Percentiles rank a stretch among this genome's conserved stretches.
phyloP scores from a whole-genome alignment of 2,113 vertebrate genomes.

The Dipodomys spectabilis region DNA sequence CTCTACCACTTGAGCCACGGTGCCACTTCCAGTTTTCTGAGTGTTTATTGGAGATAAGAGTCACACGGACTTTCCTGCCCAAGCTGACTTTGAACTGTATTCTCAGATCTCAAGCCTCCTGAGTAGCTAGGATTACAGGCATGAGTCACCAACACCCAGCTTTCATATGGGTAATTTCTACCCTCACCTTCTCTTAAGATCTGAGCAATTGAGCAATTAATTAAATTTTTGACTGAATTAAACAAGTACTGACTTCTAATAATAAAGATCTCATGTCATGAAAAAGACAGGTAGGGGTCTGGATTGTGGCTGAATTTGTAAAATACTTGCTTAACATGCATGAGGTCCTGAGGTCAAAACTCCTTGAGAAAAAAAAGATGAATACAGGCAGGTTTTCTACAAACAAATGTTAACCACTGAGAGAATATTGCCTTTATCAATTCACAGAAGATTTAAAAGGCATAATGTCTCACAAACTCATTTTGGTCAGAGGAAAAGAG shows the following conservation, averaged over 20 bases:
- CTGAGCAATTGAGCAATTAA: background rate
- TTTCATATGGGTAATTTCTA: background rate
- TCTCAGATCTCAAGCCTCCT: too few species aligned
- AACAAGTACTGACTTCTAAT: background rate
- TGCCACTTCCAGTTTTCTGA: too few species aligned
- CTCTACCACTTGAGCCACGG: too few species aligned
- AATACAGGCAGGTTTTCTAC: background rate
- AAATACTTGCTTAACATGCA: too few species aligned
- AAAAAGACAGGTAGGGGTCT: background rate
- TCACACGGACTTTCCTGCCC: too few species aligned
- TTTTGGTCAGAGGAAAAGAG: background rate
- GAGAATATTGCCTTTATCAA: background rate
- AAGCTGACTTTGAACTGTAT: too few species aligned
- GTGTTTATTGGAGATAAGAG: too few species aligned
- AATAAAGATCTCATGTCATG: background rate
- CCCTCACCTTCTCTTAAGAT: conserved; percentile 20
- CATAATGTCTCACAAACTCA: background rate
- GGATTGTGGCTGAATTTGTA: too few species aligned
- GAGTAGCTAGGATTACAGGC: too few species aligned
- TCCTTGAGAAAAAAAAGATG: too few species aligned
- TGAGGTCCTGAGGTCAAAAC: too few species aligned
- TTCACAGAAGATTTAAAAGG: background rate
- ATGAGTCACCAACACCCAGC: too few species aligned
- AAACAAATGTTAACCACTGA: conserved; percentile 9
- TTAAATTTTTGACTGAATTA: background rate